Conservation (phyloP, 2,888 invertebrate species). For the Lathronympha strigana region DNA sequence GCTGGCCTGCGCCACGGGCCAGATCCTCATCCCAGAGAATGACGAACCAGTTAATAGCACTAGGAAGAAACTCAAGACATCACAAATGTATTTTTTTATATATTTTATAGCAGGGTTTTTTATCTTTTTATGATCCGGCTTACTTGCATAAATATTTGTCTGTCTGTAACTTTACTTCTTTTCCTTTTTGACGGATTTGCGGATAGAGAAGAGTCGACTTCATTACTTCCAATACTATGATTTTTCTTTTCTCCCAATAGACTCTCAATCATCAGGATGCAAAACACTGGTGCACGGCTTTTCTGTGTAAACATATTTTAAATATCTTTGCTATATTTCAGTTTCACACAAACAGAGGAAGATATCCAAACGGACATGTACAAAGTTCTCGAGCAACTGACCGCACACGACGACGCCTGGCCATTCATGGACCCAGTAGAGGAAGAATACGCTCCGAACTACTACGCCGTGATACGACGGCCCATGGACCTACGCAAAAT, state of each 20-base stretch:
- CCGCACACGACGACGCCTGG: slow-evolving; percentile 96
- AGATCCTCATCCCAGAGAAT: slow-evolving; percentile 88
- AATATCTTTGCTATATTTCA: slow-evolving; percentile 58
- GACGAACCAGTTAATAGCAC: slow-evolving; percentile 75
- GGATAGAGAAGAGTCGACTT: no score
- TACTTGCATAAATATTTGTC: no score
- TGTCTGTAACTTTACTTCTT: no score
- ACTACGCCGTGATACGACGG: slow-evolving; percentile 88
- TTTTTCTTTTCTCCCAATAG: no score
- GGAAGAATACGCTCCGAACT: slow-evolving; percentile 95
- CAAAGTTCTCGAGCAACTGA: slow-evolving; percentile 94
- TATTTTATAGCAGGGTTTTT: no score
- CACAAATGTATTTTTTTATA: slow-evolving; percentile 83
- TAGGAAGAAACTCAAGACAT: slow-evolving; percentile 86
- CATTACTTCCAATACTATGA: no score
- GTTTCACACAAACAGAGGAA: slow-evolving; percentile 92
- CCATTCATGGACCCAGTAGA: slow-evolving; percentile 97
- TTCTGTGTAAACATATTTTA: not conserved
- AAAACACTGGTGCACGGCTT: no score
- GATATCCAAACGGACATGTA: slow-evolving; percentile 95
- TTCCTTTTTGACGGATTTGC: no score
- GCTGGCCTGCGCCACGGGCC: slow-evolving; percentile 92
- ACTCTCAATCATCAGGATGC: no score
- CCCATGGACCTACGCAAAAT: slow-evolving; percentile 96
- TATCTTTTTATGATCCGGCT: no score